Base-by-base conservation (phyloP, 2,888 invertebrate species). In the Microctonus hyperodae region DNA sequence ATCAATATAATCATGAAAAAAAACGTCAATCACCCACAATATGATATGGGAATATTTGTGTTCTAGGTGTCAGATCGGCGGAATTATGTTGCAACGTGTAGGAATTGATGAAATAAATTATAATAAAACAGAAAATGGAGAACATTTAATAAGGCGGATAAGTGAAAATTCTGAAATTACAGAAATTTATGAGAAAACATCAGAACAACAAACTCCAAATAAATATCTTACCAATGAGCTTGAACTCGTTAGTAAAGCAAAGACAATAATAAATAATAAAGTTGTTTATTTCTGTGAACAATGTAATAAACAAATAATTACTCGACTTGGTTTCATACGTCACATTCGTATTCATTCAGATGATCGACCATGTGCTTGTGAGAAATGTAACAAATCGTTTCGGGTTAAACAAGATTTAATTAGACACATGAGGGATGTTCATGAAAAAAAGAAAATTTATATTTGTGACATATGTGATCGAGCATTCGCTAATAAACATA, bases 341-440 rank as follows among this genome's bases (percentile, higher is more conserved):
- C 79, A 79, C 62, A 58, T 74, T 65, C 67, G 74, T 40, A 64
- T 68, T 23, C 79, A 79, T 44, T 72, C 74, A 0, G 75, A 75
- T 0, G 80, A 78, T 31, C 81, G 79, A 56, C 71, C 78, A 1
- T 85, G 85, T 28, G 83, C 84, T 1, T 88, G 88, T 70, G 85
- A 85, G 11, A 79, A 84, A 40, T 64, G 64, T 56, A 64, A 48
- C n/a, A 63, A 57, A 35, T 4, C 31, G 37, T 57, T 57, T 88
- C 88, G 74, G 81, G 81, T 3, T 87, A 77, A 85, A 0, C 86
- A 86, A 1, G 86, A 86, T 75, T 85, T 86, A 70, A 86, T 86
- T 76, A 87, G 88, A 73, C 88, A 88, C 75, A 75, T 88, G 70
- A 86, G 86, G 69, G 83, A 87, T 75, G 81, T 83, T 11, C 88